Conservation (phyloP, 1,140 invertebrate species). For the Schlechtendalia chinensis region DNA sequence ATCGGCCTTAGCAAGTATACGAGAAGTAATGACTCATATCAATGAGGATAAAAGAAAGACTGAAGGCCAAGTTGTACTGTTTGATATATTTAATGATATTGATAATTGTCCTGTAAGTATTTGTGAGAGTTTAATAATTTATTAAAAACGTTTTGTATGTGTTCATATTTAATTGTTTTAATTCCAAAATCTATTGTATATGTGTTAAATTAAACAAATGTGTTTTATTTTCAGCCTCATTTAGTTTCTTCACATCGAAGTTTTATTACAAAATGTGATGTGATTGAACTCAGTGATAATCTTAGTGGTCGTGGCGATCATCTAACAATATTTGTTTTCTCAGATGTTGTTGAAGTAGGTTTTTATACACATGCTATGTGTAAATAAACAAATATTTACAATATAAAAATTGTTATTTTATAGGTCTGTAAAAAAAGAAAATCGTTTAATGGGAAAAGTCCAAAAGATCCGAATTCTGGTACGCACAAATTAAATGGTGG, state of each 20-base stretch:
- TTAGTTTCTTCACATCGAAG: constrained; percentile 87
- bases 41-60: constrained; percentile 96
- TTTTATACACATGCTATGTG: not conserved
- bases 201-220: constrained; percentile 27
- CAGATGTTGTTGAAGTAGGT: constrained; percentile 88
- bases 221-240: constrained; percentile 65
- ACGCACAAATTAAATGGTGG: constrained; percentile 62
- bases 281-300: constrained; percentile 82
- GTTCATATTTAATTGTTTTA: not conserved
- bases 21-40: constrained; percentile 92
- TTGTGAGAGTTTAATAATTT: not conserved
- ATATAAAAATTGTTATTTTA: constrained; percentile 1
- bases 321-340: constrained; percentile 87
- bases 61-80: constrained; percentile 90
- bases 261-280: constrained; percentile 84
- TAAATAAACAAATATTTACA: not conserved
- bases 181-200: not conserved
- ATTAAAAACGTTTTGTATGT: not conserved
- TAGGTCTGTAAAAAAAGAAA: constrained; percentile 76
- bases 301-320: constrained; percentile 82
- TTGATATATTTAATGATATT: constrained; percentile 97
- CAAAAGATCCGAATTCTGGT: constrained; percentile 62
- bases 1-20: constrained; percentile 79
- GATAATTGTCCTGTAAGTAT: constrained; percentile 87
- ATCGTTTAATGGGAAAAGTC: constrained; percentile 69